Conservation (phyloP, 2,888 invertebrate species). For the Mantis religiosa region DNA sequence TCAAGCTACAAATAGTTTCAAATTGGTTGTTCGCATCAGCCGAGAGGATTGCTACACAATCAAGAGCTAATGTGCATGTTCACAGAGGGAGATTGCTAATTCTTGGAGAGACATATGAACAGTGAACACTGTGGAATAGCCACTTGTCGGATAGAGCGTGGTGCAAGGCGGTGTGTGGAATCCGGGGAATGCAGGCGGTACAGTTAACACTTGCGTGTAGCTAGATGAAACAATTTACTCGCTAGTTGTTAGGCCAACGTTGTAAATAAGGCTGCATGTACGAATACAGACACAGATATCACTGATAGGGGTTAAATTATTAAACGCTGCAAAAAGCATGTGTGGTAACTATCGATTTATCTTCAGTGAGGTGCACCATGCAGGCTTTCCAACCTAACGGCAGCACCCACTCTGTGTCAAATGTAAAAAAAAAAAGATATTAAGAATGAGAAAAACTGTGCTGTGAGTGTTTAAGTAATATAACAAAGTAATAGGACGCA, state of each 20-base stretch:
- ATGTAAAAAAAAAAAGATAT: neutral
- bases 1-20: too few relatives aligned
- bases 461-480: neutral
- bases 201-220: neutral
- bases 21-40: too few relatives aligned
- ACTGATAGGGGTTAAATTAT: neutral
- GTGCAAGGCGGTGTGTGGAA: neutral
- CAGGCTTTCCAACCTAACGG: neutral
- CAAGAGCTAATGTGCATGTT: neutral
- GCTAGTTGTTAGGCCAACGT: too few relatives aligned
- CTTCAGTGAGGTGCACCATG: neutral
- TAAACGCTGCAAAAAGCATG: neutral
- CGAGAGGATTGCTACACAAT: too few relatives aligned
- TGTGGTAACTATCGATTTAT: neutral
- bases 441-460: neutral
- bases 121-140: neutral
- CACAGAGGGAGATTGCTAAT: neutral
- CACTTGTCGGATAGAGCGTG: neutral
- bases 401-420: neutral
- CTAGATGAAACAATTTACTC: neutral
- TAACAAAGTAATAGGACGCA: neutral
- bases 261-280: neutral
- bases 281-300: too few relatives aligned
- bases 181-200: neutral
- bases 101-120: neutral